A percentile compares a stretch with the other conserved stretches of the same genome.
phyloP scores from a whole-genome alignment of 2,888 invertebrate genomes.

The Pyrgus malvae region DNA sequence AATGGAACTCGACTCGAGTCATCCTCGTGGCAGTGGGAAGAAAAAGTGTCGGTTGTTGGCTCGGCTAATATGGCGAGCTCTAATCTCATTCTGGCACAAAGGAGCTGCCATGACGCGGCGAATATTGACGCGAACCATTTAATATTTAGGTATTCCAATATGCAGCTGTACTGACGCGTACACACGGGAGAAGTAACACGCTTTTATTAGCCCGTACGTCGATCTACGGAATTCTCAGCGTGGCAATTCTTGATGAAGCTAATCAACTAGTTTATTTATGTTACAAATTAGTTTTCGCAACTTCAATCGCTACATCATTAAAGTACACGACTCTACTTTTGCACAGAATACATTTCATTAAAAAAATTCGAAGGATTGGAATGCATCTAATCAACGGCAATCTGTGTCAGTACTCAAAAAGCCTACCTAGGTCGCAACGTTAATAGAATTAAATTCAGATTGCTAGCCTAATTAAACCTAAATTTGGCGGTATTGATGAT shows the following conservation, averaged over 20 bases:
- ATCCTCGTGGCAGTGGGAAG: conserved; percentile 46
- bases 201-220: background rate
- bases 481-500: background rate
- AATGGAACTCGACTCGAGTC: conserved; percentile 46
- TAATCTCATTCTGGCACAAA: conserved; percentile 74
- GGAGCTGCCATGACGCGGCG: conserved; percentile 75
- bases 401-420: background rate
- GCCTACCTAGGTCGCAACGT: background rate
- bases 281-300: background rate
- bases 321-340: background rate
- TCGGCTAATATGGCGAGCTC: conserved; percentile 70
- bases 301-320: background rate
- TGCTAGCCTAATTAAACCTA: conserved; percentile 4
- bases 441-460: conserved; percentile 2
- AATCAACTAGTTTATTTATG: background rate
- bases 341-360: too few species aligned
- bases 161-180: conserved; percentile 54
- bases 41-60: conserved; percentile 56
- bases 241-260: background rate
- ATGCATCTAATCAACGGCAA: background rate
- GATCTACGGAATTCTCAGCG: background rate
- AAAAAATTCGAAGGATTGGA: background rate
- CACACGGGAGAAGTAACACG: conserved; percentile 29
- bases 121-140: conserved; percentile 74
- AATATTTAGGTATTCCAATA: conserved; percentile 76